Base-by-base conservation (phyloP, 2,113 vertebrate genomes). In the Otus sunia region DNA sequence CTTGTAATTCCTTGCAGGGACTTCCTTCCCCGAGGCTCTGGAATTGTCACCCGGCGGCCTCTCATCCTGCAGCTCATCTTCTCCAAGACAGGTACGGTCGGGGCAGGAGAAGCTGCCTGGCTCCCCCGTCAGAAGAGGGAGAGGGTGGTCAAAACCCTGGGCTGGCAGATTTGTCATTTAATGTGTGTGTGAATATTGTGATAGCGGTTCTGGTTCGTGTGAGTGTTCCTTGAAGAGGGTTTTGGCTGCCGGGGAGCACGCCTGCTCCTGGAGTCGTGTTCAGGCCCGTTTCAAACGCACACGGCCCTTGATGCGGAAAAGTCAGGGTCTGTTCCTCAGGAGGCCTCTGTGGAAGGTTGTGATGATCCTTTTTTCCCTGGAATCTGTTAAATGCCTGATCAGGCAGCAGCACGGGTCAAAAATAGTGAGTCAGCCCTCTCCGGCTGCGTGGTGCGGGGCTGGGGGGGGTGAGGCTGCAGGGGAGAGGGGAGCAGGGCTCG, bases 21-120 rank as follows among this genome's bases (percentile, higher is more conserved):
- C 96, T 99, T 99, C 97, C 99, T 99, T 81, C 99, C 99, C 32
- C 98, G 99, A 17, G 99, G 99, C 58, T 99, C 99, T 27, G 99
- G 99, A 58, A 99, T 99, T 9, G 99, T 99, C 91, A 99, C 99
- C 20, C 98, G 99, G 13, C 97, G 99, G 37, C 99, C 99, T 45
- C 99, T 99, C 74, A 99, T 99, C 97, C 98, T 99, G 96, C 99
- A 99, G 98, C 99, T 99, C 96, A 99, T 99, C 96, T 99, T 99
- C 98, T 99, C 98, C 95, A 99, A 99, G 98, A 99, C 99, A 97
- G 99, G 99, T 99, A 98, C 36, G 93, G 73, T 34, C n/a, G 5
- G 37, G 56, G 36, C 17, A 5, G n/a, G 68, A 50, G 47, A 20
- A 21, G n/a, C 60, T 25, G 20, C 17, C 50, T 25, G 4, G 37